Evolutionary conservation across 2,888 invertebrate genomes (phyloP), one percentile per base, ranked within the genome.

Genomic region (Odontomyia ornata): DNA sequence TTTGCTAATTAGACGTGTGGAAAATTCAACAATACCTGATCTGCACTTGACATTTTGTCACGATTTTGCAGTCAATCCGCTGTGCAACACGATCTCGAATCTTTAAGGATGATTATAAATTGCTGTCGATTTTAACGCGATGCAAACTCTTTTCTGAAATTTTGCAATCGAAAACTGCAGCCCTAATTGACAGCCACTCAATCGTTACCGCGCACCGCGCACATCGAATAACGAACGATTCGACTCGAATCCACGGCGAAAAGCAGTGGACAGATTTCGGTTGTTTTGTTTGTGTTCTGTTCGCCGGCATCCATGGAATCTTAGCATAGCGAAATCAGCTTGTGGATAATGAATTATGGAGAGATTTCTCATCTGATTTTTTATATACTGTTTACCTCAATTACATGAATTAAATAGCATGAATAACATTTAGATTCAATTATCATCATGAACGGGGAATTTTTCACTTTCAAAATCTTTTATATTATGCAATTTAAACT

Each of bases 31-130:
- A 23, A n/a, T 75, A 75, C 75, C 75, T 75, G 75, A 64, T 75
- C 75, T 23, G n/a, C 64, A 28, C 64, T 64, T 75, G 75, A 64
- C 75, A 75, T 75, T 27, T 62, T 75, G 46, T 18, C 27, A 23
- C 21, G n/a, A n/a, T n/a, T 57, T 60, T 36, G n/a, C 28, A 3
- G 28, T 71, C 15, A 27, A 4, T 75, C n/a, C n/a, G 60, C 23
- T 13, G 4, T 23, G 60, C 21, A 4, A 15, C 52, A n/a, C 28
- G 13, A 5, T 25, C 36, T 36, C 36, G 36, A 36, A 36, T 5
- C 36, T 36, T 36, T 36, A 46, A 43, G 9, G 28, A 15, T 15
- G 7, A 11, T 46, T 23, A 30, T 15, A 21, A 25, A 18, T 9
- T 1, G 25, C n/a, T n/a, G n/a, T n/a, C 25, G 46, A 28, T 2